Conservation (phyloP, 64 coral and sea anemone species). For the Stichodactyla mertensii region DNA sequence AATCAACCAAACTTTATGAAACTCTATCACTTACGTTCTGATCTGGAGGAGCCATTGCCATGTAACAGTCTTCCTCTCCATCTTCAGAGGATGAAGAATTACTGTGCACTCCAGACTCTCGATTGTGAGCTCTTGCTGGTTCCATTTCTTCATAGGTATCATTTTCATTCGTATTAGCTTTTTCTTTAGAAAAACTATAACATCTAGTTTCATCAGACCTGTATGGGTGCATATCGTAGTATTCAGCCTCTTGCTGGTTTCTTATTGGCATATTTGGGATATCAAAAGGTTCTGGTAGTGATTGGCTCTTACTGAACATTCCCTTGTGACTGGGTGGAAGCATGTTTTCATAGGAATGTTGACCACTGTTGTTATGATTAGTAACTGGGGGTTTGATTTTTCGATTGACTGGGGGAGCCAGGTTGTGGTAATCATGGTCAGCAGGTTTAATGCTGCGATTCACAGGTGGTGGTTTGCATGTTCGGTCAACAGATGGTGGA, state of each 20-base stretch:
- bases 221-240: slow-evolving; percentile 32
- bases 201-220: slow-evolving; percentile 25
- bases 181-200: slow-evolving; percentile 25
- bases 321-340: neutral
- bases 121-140: neutral
- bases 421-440: slow-evolving; percentile 41
- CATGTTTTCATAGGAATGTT: slow-evolving; percentile 16
- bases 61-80: slow-evolving; percentile 15
- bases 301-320: neutral
- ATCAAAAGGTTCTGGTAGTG: slow-evolving; percentile 1
- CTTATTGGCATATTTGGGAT: neutral
- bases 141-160: slow-evolving; percentile 13
- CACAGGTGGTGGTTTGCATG: slow-evolving; percentile 37
- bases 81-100: slow-evolving; percentile 33
- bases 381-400: neutral
- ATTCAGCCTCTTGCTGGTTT: neutral
- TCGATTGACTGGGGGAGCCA: slow-evolving; percentile 46
- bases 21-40: neutral
- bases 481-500: slow-evolving; percentile 30
- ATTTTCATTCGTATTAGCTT: neutral
- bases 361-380: neutral
- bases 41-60: slow-evolving; percentile 1
- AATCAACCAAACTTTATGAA: too few species aligned
- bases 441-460: slow-evolving; percentile 36
- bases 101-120: slow-evolving; percentile 33